Base-by-base conservation (phyloP, 2,888 invertebrate genomes). In the Ophion ellenae region DNA sequence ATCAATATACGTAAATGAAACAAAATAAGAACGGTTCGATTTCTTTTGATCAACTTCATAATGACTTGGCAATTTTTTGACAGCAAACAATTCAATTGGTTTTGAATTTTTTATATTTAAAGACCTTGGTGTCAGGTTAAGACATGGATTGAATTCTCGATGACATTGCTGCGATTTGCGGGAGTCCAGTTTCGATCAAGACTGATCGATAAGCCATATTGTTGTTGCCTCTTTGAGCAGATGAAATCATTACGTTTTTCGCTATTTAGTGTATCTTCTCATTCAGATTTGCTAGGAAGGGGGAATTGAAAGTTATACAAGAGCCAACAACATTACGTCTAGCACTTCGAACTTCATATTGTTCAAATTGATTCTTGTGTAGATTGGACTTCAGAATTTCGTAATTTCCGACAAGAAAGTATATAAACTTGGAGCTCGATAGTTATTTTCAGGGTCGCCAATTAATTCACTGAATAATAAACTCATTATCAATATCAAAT, bases 1-100 rank as follows among this genome's bases (percentile, higher is more conserved):
- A 53, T 67, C 20, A 64, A 73, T 71, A 74, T 61, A 73, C 45
- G 40, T 64, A 61, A 84, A 63, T 71, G 1, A 61, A 71, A 64
- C 32, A 24, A 53, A 53, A 63, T 63, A 14, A 57, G 11, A 5
- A 5, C 53, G 53, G 53, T 17, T 53, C 14, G 17, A 53, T 53
- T 53, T 17, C 17, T 53, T 53, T 53, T 4, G 4, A 53, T 53
- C 1, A 40, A 40, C 7, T 40, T 5, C 11, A 53, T 17, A 17
- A 17, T 14, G 11, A 5, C 14, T 4, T 53, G 1, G 14, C 17
- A 53, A 53, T 53, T 53, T 14, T 17, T 17, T 3, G 17, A 17
- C 14, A 17, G 4, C 53, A 14, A 53, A 14, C 11, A 53, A 53
- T 17, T 53, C 53, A 14, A 14, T 53, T 53, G 17, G 17, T 53